These are phyloP conservation scores for Gryllus bimaculatus DNA, from an alignment of 1,140 invertebrate genomes.

Conservation along the genomic window DNA sequence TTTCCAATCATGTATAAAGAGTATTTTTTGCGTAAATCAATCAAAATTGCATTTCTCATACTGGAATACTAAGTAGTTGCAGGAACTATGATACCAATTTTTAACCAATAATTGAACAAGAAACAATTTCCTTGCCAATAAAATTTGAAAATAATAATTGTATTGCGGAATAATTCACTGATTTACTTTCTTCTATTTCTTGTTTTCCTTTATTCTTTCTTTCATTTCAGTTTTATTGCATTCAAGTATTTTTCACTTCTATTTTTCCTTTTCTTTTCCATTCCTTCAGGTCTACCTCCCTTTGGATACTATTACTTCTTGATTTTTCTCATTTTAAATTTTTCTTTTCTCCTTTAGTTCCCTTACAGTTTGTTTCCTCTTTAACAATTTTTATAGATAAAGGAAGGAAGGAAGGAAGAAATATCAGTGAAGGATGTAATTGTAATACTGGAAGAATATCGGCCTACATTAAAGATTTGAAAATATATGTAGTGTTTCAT, in stretches of 20 bases:
- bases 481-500: not conserved
- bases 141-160: not conserved
- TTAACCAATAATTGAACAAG: not conserved
- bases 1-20: not conserved
- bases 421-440: not conserved
- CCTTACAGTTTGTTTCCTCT: not conserved
- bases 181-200: not conserved
- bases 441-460: not conserved
- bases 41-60: not conserved
- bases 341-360: not conserved
- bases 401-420: not conserved
- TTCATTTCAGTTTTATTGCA: not conserved
- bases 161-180: not conserved
- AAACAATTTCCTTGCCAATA: not conserved
- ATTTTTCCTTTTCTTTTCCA: not conserved
- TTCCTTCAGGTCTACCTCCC: not conserved
- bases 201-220: not conserved
- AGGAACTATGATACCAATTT: not conserved
- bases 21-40: not conserved
- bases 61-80: not conserved
- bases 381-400: not conserved
- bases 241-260: not conserved
- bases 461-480: not conserved
- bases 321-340: not conserved
- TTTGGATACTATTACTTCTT: not conserved